Evolutionary conservation across 2,113 vertebrate genomes (phyloP).

Genomic region (Tichodroma muraria): DNA sequence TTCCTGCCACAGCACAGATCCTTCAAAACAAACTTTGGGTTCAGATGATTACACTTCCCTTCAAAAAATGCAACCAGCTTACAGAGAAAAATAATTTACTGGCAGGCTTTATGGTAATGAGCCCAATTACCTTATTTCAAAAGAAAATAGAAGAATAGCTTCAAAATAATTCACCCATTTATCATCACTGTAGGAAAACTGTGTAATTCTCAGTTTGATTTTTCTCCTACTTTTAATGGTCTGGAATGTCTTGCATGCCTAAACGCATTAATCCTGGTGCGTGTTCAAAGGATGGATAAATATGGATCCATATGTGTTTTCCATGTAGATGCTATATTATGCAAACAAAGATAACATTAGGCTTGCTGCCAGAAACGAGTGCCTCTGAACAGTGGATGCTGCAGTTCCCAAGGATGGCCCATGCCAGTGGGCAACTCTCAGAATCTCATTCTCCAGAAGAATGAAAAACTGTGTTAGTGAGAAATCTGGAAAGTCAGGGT

Average conservation of each 20-base stretch:
- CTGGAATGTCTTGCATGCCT: neutral
- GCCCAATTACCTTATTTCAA: conserved; percentile 47
- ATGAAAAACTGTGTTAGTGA: neutral
- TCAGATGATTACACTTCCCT: neutral
- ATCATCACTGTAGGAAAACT: neutral
- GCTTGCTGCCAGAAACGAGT: neutral
- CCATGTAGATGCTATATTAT: neutral
- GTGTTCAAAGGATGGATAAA: neutral
- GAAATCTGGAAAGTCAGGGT: neutral
- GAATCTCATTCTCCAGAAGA: neutral
- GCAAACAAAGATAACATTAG: neutral
- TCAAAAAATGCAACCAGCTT: neutral
- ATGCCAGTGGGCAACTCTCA: neutral
- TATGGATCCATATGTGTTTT: neutral
- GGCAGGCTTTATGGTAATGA: conserved; percentile 33
- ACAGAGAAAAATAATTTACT: conserved; percentile 19
- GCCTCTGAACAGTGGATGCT: neutral
- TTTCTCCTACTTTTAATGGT: neutral
- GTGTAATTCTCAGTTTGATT: neutral
- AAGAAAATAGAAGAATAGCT: conserved; percentile 31
- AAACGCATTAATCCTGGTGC: neutral
- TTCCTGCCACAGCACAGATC: neutral
- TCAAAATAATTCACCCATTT: conserved; percentile 10
- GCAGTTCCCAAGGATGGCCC: neutral
- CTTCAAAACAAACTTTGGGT: neutral